These are phyloP conservation scores for Micrastur ruficollis DNA, from an alignment of 2,797 vertebrate genomes.

Conservation along the genomic window DNA sequence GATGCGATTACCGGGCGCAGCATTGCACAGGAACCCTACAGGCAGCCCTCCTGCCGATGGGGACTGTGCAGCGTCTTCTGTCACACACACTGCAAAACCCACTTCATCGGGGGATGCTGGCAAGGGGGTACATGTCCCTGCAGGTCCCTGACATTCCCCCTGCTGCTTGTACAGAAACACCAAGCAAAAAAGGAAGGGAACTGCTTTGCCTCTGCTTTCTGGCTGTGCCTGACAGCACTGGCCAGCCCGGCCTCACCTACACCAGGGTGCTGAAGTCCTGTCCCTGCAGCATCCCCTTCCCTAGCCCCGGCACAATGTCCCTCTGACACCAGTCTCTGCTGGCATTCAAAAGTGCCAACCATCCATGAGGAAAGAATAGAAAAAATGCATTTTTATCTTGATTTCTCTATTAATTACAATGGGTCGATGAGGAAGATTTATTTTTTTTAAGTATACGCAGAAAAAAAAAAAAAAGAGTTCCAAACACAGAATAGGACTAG, in stretches of 20 bases:
- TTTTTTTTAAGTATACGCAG: neutral
- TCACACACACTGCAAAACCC: fast-evolving
- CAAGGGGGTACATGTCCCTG: neutral
- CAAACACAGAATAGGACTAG: fast-evolving
- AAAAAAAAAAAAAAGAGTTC: neutral
- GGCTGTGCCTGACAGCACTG: no score
- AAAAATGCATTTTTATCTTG: fast-evolving
- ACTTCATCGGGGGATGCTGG: fast-evolving
- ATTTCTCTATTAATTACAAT: neutral
- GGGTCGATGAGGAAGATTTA: neutral
- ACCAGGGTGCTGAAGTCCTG: neutral
- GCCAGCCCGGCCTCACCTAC: neutral
- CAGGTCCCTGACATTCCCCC: neutral
- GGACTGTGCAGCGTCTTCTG: neutral
- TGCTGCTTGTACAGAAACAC: fast-evolving
- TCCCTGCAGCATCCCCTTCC: neutral
- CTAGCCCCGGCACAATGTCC: neutral
- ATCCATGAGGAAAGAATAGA: no score
- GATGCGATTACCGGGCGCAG: fast-evolving
- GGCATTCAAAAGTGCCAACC: neutral
- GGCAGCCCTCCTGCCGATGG: neutral
- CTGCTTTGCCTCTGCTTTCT: neutral
- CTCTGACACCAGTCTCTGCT: neutral
- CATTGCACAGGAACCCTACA: fast-evolving
- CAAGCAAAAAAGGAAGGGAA: neutral